A percentile compares a stretch with the other conserved stretches of the same genome.
Conservation (phyloP, 2,113 vertebrate species). For the Trichomycterus rosablanca region DNA sequence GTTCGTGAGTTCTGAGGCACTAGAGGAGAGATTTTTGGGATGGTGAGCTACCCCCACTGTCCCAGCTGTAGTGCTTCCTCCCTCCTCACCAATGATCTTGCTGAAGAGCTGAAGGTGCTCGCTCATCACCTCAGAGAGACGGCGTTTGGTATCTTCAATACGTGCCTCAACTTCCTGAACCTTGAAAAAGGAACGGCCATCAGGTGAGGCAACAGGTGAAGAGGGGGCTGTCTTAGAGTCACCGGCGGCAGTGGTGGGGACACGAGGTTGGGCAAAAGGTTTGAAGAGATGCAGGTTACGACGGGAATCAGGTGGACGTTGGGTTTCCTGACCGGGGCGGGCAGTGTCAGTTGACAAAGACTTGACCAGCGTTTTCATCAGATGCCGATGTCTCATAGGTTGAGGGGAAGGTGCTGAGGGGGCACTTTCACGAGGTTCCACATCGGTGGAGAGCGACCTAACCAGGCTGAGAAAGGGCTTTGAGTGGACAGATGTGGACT, state of each 20-base stretch:
- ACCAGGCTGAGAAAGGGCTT: constrained; percentile 90
- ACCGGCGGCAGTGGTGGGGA: constrained; percentile 63
- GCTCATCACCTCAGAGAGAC: constrained; percentile 94
- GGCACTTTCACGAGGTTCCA: constrained; percentile 82
- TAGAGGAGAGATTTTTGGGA: constrained; percentile 89
- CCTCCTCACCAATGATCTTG: constrained; percentile 97
- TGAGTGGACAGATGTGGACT: constrained; percentile 66
- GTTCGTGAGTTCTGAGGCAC: constrained; percentile 87
- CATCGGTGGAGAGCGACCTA: constrained; percentile 87
- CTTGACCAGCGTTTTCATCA: constrained; percentile 97
- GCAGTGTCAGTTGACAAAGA: constrained; percentile 92
- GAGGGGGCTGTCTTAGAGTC: constrained; percentile 97
- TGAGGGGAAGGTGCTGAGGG: constrained; percentile 59
- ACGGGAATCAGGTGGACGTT: constrained; percentile 79
- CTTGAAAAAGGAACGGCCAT: constrained; percentile 95
- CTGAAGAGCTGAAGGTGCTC: constrained; percentile 95
- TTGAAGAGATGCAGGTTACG: constrained; percentile 95
- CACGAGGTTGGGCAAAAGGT: constrained; percentile 91
- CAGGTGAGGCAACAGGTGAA: constrained; percentile 88
- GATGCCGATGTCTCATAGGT: constrained; percentile 78
- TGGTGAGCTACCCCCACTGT: constrained; percentile 70
- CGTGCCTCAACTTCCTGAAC: constrained; percentile 96
- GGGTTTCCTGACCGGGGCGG: constrained; percentile 75
- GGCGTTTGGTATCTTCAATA: constrained; percentile 93
- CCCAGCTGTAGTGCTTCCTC: constrained; percentile 64